These are phyloP conservation scores for Morphnarchus princeps DNA, from an alignment of 2,113 vertebrate genomes.

Conservation along the genomic window DNA sequence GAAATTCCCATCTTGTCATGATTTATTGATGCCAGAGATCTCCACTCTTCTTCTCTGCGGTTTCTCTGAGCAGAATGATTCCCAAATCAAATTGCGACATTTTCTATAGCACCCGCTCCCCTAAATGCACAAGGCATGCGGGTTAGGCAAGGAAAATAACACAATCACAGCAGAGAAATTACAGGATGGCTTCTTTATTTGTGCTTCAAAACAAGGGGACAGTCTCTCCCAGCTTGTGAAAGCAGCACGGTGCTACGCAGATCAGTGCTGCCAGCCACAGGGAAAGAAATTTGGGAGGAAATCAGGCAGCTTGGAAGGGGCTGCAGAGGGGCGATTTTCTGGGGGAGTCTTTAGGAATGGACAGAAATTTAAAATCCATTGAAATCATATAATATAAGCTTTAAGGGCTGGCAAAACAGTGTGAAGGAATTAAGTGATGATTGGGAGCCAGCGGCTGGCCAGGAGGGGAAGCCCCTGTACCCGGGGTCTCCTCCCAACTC, in stretches of 20 bases:
- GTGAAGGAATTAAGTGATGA: not conserved
- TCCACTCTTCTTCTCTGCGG: not conserved
- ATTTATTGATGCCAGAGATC: slow-evolving; percentile 26
- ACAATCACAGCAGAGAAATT: not conserved
- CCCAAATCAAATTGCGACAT: slow-evolving; percentile 32
- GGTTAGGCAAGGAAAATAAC: not conserved
- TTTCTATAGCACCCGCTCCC: not conserved
- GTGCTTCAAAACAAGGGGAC: not conserved
- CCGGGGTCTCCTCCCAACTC: not conserved
- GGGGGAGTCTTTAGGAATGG: not conserved
- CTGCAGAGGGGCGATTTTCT: not conserved
- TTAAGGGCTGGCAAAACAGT: not conserved
- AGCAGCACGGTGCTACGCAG: not conserved
- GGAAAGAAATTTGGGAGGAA: not conserved
- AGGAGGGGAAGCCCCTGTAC: not conserved
- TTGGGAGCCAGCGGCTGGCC: not conserved
- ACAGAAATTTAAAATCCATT: not conserved
- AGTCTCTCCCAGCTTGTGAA: not conserved
- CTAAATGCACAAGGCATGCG: not conserved
- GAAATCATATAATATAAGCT: not conserved
- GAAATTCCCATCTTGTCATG: not conserved
- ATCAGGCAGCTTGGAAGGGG: not conserved
- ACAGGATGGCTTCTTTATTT: not conserved
- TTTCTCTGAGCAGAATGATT: not conserved
- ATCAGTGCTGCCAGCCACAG: rapidly evolving